Conservation (phyloP, 2,888 invertebrate species). For the Microctonus hyperodae region DNA sequence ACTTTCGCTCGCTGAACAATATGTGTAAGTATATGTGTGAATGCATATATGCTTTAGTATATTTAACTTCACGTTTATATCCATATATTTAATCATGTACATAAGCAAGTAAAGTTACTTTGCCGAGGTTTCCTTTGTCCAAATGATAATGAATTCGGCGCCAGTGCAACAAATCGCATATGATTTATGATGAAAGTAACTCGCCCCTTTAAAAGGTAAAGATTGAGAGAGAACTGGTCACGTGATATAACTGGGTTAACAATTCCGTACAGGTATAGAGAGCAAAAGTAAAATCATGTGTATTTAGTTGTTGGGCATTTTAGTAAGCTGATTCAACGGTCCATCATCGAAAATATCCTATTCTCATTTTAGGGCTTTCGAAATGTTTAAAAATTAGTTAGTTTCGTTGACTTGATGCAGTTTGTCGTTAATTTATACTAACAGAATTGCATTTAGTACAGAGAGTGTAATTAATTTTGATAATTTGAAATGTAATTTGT, state of each 20-base stretch:
- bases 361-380: slow-evolving; percentile 28
- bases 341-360: slow-evolving; percentile 31
- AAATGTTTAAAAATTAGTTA: slow-evolving; percentile 31
- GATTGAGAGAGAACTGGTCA: slow-evolving; percentile 4
- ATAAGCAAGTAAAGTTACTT: slow-evolving; percentile 1
- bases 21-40: too few species aligned
- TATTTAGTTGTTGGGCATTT: slow-evolving; percentile 20
- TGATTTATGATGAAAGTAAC: slow-evolving; percentile 24
- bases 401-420: slow-evolving; percentile 24
- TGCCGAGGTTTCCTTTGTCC: slow-evolving; percentile 24
- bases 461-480: background rate
- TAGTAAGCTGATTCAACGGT: slow-evolving; percentile 28
- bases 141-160: slow-evolving; percentile 15
- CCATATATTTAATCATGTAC: too few species aligned
- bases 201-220: slow-evolving; percentile 3
- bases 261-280: slow-evolving; percentile 8
- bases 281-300: background rate
- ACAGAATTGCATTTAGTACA: background rate
- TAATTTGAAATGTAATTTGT: too few species aligned
- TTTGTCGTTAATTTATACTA: background rate
- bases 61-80: too few species aligned
- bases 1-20: slow-evolving; percentile 5
- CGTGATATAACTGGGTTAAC: slow-evolving; percentile 21
- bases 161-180: slow-evolving; percentile 11
- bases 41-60: too few species aligned